Percentiles rank a stretch among this genome's conserved stretches.
phyloP scores from a whole-genome alignment of 2,888 invertebrate species.

The Entomobrya multifasciata region DNA sequence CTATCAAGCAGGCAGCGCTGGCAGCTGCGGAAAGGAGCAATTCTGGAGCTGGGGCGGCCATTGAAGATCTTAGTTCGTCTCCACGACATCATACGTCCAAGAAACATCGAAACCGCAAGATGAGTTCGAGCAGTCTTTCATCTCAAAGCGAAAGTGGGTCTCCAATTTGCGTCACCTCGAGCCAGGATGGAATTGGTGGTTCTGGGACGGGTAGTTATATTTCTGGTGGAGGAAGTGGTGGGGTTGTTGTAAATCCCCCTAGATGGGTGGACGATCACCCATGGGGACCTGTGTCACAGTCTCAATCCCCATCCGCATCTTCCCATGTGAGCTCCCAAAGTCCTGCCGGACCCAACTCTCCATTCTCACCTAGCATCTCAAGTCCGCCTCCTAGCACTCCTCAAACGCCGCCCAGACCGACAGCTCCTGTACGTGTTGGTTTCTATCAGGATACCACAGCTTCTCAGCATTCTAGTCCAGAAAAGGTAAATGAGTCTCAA shows the following conservation, averaged over 20 bases:
- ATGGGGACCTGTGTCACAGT: constrained; percentile 87
- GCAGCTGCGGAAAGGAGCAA: constrained; percentile 52
- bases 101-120: constrained; percentile 88
- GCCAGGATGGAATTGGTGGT: constrained; percentile 82
- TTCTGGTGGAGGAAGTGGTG: constrained; percentile 70
- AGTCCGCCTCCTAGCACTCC: constrained; percentile 83
- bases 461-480: constrained; percentile 80
- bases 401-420: constrained; percentile 86
- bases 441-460: constrained; percentile 90
- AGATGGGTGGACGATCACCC: constrained; percentile 85
- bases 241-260: constrained; percentile 87
- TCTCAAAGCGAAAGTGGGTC: constrained; percentile 82
- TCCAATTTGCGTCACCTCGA: constrained; percentile 86
- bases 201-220: constrained; percentile 56
- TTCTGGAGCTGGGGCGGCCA: not conserved
- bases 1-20: constrained; percentile 79
- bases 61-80: constrained; percentile 60
- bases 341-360: constrained; percentile 79
- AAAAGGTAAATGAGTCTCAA: constrained; percentile 78
- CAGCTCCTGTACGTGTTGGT: constrained; percentile 91
- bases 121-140: constrained; percentile 88
- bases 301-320: constrained; percentile 85
- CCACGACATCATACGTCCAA: constrained; percentile 80
- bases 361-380: constrained; percentile 78
- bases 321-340: constrained; percentile 82